A percentile compares a stretch with the other conserved stretches of the same genome.
These are phyloP conservation scores for Diachasmimorpha longicaudata DNA, from an alignment of 1,140 invertebrate genomes.

Conservation along the genomic window DNA sequence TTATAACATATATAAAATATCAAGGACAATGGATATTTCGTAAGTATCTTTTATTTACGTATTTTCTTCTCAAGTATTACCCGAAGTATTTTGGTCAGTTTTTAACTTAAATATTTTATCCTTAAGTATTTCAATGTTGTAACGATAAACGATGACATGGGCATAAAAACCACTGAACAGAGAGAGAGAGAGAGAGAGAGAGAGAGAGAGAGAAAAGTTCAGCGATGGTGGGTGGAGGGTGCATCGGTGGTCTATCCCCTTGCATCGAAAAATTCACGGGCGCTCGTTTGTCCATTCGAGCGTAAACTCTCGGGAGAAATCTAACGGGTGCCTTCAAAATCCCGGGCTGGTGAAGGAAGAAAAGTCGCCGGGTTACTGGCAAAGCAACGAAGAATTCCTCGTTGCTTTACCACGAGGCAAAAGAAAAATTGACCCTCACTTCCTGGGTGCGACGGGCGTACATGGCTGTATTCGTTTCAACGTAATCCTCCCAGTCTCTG, in stretches of 20 bases:
- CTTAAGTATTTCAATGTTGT: no score
- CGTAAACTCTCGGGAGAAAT: not conserved
- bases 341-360: not conserved
- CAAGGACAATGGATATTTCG: no score
- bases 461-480: not conserved
- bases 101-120: no score
- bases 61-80: no score
- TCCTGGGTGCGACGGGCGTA: not conserved
- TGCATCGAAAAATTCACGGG: not conserved
- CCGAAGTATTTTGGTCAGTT: no score
- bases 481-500: not conserved
- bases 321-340: not conserved
- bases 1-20: no score
- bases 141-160: not conserved
- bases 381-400: not conserved
- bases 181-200: no score
- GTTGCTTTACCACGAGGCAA: not conserved
- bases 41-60: no score
- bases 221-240: not conserved
- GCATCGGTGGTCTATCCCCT: not conserved
- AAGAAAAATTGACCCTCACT: not conserved
- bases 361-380: not conserved
- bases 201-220: not conserved
- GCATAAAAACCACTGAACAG: not conserved
- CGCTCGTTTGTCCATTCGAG: not conserved